Evolutionary conservation across 2,888 invertebrate species (phyloP).

Genomic region (Spatulosminthurus flaviceps): DNA sequence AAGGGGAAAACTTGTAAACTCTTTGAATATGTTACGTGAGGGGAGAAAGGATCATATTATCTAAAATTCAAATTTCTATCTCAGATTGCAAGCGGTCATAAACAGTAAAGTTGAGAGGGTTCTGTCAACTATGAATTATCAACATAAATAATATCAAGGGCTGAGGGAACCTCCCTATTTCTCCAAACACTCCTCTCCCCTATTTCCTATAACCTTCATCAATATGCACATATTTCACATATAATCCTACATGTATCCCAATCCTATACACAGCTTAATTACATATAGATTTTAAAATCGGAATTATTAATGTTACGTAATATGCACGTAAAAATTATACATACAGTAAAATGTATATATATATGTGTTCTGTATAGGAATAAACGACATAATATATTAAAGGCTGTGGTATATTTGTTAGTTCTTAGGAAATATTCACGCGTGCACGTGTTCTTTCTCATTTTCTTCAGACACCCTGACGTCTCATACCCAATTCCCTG

Average conservation of each 20-base stretch:
- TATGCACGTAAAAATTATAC: too few relatives aligned
- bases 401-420: neutral
- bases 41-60: neutral
- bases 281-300: too few relatives aligned
- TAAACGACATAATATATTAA: too few relatives aligned
- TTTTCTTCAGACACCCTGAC: conserved; percentile 18
- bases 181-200: neutral
- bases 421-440: conserved; percentile 13
- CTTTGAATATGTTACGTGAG: neutral
- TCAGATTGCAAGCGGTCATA: conserved; percentile 18
- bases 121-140: neutral
- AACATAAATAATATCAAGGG: conserved; percentile 5
- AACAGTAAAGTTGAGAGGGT: conserved; percentile 9
- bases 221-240: too few relatives aligned
- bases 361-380: too few relatives aligned
- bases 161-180: conserved; percentile 3
- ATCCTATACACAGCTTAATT: too few relatives aligned
- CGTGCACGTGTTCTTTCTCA: conserved; percentile 18
- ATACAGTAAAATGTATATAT: too few relatives aligned
- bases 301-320: too few relatives aligned
- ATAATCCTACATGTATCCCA: too few relatives aligned
- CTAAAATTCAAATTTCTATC: conserved; percentile 11
- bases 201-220: too few relatives aligned
- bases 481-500: neutral
- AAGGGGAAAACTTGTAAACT: too few relatives aligned